Evolutionary conservation across 1,140 invertebrate species (phyloP), one percentile per base, ranked within the genome.

Genomic region (Rhagoletis pomonella): DNA sequence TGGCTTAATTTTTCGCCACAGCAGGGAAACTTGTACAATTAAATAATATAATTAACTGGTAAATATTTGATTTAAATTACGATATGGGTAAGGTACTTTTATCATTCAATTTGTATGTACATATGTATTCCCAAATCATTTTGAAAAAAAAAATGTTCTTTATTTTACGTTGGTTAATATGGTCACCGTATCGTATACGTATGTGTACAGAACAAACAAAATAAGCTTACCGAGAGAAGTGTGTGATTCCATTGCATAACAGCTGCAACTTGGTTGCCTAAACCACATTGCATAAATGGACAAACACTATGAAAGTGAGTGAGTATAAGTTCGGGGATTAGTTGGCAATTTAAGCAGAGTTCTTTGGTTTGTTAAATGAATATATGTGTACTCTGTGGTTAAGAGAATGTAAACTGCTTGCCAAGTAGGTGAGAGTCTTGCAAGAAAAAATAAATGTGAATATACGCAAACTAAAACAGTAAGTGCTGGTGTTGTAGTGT

Each of bases 321-420:
- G 19, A 5, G 9, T 55, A 81, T 55, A 55, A 14, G 50, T 50
- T 19, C 3, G 50, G 10, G 73, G 73, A 81, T 81, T 55, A 81
- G 73, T 81, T 73, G 19, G 47, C 73, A 19, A 81, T 55, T 81
- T 81, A 47, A 55, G 44, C 55, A 44, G 9, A 55, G 73, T 19
- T 55, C 44, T 55, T 47, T 81, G 73, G 73, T 81, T 81, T 81
- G 50, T 81, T 81, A 81, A 81, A 81, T 55, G 73, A 55, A 81
- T 55, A 81, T 81, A 58, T 81, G 47, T 81, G 73, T 81, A 81
- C 73, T 19, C 50, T 81, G 73, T n/a, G 73, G 73, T 81, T 14
- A 55, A 47, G 14, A 50, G 6, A 10, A 17, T 47, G 69, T 73
- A n/a, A 44, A 73, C 17, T 47, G 17, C 42, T 19, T 67, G 29